A percentile compares a stretch with the other conserved stretches of the same genome.
These are phyloP conservation scores for Pemphigus obesinymphae DNA, from an alignment of 1,140 invertebrate genomes.

Conservation along the genomic window DNA sequence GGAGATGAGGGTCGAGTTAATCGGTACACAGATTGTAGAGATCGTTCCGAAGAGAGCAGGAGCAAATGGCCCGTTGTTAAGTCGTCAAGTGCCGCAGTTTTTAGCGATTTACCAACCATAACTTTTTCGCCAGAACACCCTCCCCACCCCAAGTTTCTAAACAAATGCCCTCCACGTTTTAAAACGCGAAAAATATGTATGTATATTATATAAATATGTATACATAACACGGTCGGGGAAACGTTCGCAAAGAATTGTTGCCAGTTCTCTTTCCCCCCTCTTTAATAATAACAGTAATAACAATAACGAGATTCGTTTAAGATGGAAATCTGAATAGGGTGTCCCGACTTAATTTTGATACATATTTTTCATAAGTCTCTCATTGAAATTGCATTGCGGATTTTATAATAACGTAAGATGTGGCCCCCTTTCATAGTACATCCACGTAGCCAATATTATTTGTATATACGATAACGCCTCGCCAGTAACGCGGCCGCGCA, in stretches of 20 bases:
- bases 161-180: conserved; percentile 2
- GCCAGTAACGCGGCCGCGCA: not conserved
- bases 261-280: not conserved
- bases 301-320: conserved; percentile 41
- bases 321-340: conserved; percentile 31
- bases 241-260: not conserved
- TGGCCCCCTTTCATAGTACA: no score
- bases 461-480: not conserved
- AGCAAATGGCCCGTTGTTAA: conserved; percentile 40
- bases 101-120: conserved; percentile 40
- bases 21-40: conserved; percentile 17
- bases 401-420: not conserved
- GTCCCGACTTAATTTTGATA: conserved; percentile 24
- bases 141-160: conserved; percentile 1
- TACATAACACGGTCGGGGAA: not conserved
- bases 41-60: not conserved
- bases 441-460: not conserved
- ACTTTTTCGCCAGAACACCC: not conserved
- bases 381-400: not conserved
- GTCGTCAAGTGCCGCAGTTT: conserved; percentile 40
- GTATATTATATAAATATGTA: not conserved
- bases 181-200: conserved; percentile 21
- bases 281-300: conserved; percentile 37
- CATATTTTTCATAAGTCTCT: conserved; percentile 37
- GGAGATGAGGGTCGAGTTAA: conserved; percentile 25